Evolutionary conservation across 2,113 vertebrate species (phyloP).

Genomic region (Rhea americana): DNA sequence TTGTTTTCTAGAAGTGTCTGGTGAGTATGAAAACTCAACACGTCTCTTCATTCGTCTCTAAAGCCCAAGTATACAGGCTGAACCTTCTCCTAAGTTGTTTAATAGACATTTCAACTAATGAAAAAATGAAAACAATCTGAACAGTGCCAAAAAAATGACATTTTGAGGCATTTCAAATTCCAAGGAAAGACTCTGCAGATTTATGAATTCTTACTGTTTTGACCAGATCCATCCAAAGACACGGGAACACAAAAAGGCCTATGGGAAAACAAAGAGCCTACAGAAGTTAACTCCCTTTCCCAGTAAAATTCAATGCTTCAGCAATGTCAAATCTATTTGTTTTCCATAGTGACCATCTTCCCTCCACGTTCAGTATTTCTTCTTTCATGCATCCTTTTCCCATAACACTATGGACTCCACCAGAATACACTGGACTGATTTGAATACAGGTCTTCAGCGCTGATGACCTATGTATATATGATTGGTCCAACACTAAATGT

Average conservation of each 20-base stretch:
- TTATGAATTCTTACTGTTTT: neutral
- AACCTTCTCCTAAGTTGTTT: neutral
- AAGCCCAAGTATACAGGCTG: neutral
- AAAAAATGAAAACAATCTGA: neutral
- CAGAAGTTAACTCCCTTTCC: neutral
- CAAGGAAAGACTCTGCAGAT: neutral
- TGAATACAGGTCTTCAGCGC: neutral
- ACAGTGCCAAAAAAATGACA: neutral
- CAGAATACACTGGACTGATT: neutral
- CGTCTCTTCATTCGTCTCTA: neutral
- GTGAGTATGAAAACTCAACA: neutral
- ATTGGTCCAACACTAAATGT: accelerated
- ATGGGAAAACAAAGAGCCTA: neutral
- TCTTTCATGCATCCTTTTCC: neutral
- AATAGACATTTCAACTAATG: neutral
- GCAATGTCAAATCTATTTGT: neutral
- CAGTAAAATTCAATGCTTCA: neutral
- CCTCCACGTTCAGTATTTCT: no score
- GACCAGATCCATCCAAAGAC: neutral
- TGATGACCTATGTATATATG: accelerated
- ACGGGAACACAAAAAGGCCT: neutral
- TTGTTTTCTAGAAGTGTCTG: neutral
- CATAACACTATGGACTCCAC: neutral
- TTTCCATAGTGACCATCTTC: no score
- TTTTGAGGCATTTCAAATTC: neutral